Evolutionary conservation across 1,140 invertebrate species (phyloP), one percentile per base, ranked within the genome.

Genomic region (Armadillidium nasatum): DNA sequence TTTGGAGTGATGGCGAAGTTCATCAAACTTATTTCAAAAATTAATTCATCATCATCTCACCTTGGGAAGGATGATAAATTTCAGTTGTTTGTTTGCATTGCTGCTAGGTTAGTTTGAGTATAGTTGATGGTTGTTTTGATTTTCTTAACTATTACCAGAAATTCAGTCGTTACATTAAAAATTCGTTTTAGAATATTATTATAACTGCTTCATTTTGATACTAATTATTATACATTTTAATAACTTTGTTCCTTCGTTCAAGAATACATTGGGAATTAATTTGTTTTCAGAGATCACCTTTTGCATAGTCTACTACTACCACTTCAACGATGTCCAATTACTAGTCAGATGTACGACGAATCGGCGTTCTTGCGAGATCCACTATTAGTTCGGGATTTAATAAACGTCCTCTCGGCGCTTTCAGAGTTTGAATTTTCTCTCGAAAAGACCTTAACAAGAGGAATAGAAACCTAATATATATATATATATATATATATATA

Each of bases 41-140:
- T 98, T 69, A 91, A 92, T 84, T 89, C 89, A 45, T 91, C 91
- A 0, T 93, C 92, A 72, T 90, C 92, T 76, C 90, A 92, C 13
- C 87, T 98, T 11, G 97, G 97, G 68, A 99, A 99, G 85, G 97
- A 99, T 87, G 96, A 96, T 44, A 97, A 97, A 86, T 98, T 99
- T 84, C 96, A 99, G 84, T 88, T 98, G 9, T 97, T 99, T 83
- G 91, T 98, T 74, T 97, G 96, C 84, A 88, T 99, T 10, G 91
- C 92, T 83, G 88, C 93, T 74, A 89, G 93, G 93, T 94, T 85
- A 84, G 83, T 79, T 45, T 22, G 10, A 33, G 33, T 33, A 33
- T 33, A 33, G 1, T 33, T 33, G 0, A 43, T 85, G 97, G 96
- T 83, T 96, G 98, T 85, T 95, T 83, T 86, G 98, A 74, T 93